Evolutionary conservation across 2,888 invertebrate genomes (phyloP).

Genomic region (Empis livida): DNA sequence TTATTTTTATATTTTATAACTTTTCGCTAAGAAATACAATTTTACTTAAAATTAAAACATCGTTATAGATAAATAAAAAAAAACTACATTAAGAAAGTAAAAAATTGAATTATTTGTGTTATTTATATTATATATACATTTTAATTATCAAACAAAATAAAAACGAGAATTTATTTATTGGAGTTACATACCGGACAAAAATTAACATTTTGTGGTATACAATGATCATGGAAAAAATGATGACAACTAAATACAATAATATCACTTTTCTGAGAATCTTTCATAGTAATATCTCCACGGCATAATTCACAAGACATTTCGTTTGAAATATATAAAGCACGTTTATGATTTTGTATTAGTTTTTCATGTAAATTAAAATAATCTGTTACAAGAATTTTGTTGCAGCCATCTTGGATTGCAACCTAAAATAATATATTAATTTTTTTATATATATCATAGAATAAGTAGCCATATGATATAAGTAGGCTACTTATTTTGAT

Average conservation of each 20-base stretch:
- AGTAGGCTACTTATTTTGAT: no score
- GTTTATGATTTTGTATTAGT: conserved; percentile 61
- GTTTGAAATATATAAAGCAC: conserved; percentile 54
- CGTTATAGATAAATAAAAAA: no score
- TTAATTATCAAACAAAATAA: no score
- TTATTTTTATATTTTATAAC: no score
- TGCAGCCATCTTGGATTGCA: conserved; percentile 80
- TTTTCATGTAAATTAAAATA: conserved; percentile 79
- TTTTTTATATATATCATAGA: neutral
- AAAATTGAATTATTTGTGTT: no score
- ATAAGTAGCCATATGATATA: no score
- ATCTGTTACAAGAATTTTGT: conserved; percentile 79
- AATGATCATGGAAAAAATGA: conserved; percentile 79
- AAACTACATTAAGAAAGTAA: no score
- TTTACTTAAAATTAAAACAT: no score
- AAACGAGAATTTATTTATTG: neutral
- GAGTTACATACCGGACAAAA: neutral
- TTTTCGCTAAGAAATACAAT: no score
- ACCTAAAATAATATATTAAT: conserved; percentile 38
- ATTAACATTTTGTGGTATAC: conserved; percentile 44
- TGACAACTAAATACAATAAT: conserved; percentile 76
- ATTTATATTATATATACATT: no score
- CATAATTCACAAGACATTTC: conserved; percentile 75
- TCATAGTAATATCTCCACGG: conserved; percentile 58
- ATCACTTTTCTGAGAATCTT: conserved; percentile 56